Evolutionary conservation across 2,888 invertebrate species (phyloP).

Genomic region (Tricholauxania praeusta): DNA sequence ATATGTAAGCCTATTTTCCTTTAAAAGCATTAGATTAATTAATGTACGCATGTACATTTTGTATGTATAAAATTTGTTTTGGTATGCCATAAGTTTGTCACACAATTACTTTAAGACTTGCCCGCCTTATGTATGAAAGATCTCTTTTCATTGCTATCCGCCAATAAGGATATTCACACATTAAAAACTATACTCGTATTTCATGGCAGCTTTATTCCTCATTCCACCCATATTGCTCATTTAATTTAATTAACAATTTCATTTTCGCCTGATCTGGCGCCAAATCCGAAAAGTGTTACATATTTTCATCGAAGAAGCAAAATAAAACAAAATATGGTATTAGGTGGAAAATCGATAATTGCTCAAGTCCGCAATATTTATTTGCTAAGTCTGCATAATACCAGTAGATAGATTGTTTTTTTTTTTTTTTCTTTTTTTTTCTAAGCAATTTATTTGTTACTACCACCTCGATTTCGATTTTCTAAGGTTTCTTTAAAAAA

Average conservation of each 20-base stretch:
- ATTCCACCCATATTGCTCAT: neutral
- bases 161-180: too few relatives aligned
- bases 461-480: conserved; percentile 6
- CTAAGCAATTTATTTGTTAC: too few relatives aligned
- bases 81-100: too few relatives aligned
- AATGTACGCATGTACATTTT: too few relatives aligned
- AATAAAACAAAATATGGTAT: neutral
- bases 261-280: conserved; percentile 22
- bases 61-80: too few relatives aligned
- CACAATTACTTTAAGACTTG: too few relatives aligned
- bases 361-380: conserved; percentile 11
- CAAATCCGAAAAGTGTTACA: conserved; percentile 12
- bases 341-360: conserved; percentile 15
- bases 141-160: neutral
- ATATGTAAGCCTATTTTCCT: too few relatives aligned
- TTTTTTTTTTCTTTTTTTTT: too few relatives aligned
- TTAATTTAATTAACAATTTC: conserved; percentile 25
- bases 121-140: too few relatives aligned
- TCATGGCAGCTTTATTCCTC: too few relatives aligned
- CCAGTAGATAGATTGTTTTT: neutral
- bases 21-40: too few relatives aligned
- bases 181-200: too few relatives aligned
- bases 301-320: neutral
- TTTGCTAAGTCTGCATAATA: neutral
- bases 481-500: conserved; percentile 36